Evolutionary conservation across 1,140 invertebrate species (phyloP).

Genomic region (Chlorops oryzae): DNA sequence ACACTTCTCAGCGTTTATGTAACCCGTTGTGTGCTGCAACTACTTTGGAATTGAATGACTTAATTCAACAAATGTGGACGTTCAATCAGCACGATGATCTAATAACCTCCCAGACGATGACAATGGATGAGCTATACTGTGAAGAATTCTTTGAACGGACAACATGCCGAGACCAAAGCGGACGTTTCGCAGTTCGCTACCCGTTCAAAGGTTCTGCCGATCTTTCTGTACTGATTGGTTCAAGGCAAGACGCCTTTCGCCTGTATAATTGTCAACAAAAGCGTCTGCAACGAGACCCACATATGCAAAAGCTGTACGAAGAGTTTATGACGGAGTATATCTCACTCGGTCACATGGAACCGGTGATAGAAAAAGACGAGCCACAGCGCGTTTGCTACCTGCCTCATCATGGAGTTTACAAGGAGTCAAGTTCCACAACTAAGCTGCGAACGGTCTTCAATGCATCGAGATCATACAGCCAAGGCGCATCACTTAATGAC

Average conservation of each 20-base stretch:
- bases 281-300: neutral
- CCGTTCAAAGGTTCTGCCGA: neutral
- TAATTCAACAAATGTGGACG: neutral
- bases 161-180: neutral
- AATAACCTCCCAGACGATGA: neutral
- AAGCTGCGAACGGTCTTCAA: conserved; percentile 40
- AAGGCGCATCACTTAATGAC: too few relatives aligned
- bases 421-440: conserved; percentile 29
- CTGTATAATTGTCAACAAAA: neutral
- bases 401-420: conserved; percentile 43
- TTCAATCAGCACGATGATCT: neutral
- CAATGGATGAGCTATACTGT: neutral
- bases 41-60: neutral
- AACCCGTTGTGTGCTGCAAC: neutral
- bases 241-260: neutral
- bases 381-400: conserved; percentile 22
- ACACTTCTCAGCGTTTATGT: neutral
- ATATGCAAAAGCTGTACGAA: neutral
- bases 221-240: neutral
- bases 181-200: neutral
- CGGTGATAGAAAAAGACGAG: neutral
- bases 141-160: neutral
- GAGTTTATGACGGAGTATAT: conserved; percentile 1
- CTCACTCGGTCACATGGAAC: neutral
- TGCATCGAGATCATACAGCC: conserved; percentile 24